Percentiles rank a stretch among this genome's conserved stretches.
Evolutionary conservation across 2,888 invertebrate species (phyloP).

Genomic region (Drosophila helvetica): DNA sequence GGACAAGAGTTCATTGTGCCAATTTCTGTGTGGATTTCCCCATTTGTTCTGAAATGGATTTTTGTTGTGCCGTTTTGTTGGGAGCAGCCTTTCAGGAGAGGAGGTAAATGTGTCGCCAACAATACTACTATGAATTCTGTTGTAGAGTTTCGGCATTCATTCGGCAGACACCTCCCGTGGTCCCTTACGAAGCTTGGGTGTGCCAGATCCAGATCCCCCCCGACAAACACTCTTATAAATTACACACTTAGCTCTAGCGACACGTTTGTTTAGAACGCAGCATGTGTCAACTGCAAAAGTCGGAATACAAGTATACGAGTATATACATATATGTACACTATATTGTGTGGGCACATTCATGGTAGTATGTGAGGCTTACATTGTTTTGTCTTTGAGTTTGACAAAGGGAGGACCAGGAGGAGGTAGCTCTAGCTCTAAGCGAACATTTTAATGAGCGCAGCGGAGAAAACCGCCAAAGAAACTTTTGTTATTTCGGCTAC

Average conservation of each 20-base stretch:
- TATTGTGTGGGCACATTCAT: constrained; percentile 1
- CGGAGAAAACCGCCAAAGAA: constrained; percentile 55
- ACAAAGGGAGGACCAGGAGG: constrained; percentile 36
- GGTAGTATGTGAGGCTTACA: constrained; percentile 15
- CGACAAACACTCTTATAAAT: constrained; percentile 70
- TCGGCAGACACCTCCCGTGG: constrained; percentile 27
- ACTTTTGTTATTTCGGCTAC: constrained; percentile 68
- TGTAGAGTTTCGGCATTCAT: constrained; percentile 42
- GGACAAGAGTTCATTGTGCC: constrained; percentile 72
- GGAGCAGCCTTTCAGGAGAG: constrained; percentile 33
- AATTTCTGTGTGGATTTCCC: constrained; percentile 49
- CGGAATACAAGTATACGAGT: no score
- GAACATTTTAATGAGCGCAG: constrained; percentile 72
- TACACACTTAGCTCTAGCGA: constrained; percentile 72
- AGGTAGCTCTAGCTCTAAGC: constrained; percentile 56
- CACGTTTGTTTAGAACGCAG: constrained; percentile 51
- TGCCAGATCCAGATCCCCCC: not conserved
- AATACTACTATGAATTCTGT: constrained; percentile 53
- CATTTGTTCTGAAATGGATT: constrained; percentile 31
- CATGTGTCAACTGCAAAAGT: constrained; percentile 62
- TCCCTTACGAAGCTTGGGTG: constrained; percentile 1
- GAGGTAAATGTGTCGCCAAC: constrained; percentile 67
- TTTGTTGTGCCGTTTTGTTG: constrained; percentile 32
- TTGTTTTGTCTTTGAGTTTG: constrained; percentile 47
- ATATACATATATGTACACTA: not conserved